Evolutionary conservation across 2,888 invertebrate species (phyloP).

Genomic region (Sesia bembeciformis): DNA sequence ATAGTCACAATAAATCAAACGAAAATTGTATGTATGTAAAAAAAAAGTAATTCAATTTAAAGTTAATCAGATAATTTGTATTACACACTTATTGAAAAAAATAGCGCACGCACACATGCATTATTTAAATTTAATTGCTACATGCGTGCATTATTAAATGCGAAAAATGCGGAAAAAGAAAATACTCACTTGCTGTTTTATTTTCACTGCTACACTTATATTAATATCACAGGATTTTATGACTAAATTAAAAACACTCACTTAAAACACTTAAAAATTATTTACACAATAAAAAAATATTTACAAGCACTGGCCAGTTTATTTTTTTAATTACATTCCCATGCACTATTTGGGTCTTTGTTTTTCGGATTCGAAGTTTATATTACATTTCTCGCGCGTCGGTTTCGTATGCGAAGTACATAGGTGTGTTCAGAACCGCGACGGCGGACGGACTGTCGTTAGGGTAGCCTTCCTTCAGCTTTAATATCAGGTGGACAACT

Average conservation of each 20-base stretch:
- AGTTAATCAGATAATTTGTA: too few species aligned
- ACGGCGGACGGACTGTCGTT: constrained; percentile 32
- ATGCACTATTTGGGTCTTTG: constrained; percentile 15
- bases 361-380: constrained; percentile 21
- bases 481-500: constrained; percentile 58
- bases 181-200: constrained; percentile 50
- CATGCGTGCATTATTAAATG: neutral
- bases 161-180: constrained; percentile 3
- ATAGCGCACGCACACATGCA: neutral
- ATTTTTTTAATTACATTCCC: constrained; percentile 23
- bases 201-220: constrained; percentile 34
- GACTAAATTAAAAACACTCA: constrained; percentile 24
- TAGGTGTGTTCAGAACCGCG: constrained; percentile 33
- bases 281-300: constrained; percentile 23
- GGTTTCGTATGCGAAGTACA: constrained; percentile 18
- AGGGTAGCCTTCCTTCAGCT: constrained; percentile 27
- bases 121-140: neutral
- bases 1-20: too few species aligned
- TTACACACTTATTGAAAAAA: neutral
- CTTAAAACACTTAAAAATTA: constrained; percentile 25
- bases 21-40: too few species aligned
- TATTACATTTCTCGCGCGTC: constrained; percentile 16
- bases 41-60: too few species aligned
- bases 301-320: constrained; percentile 30
- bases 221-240: constrained; percentile 71